Conservation (phyloP, 2,113 vertebrate genomes). For the Entomyzon cyanotis region DNA sequence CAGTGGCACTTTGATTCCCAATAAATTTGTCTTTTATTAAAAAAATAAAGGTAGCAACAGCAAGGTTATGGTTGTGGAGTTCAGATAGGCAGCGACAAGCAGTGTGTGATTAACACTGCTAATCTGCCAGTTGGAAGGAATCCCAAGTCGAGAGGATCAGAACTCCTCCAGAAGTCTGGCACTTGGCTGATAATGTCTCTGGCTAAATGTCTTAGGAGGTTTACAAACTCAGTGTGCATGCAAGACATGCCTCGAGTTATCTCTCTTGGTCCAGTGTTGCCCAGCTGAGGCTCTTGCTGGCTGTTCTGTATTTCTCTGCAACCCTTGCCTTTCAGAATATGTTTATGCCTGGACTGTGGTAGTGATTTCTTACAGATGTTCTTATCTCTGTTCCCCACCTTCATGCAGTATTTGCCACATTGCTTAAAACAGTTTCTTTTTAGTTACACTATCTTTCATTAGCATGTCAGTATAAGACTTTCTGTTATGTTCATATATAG, state of each 20-base stretch:
- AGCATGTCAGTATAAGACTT: background rate
- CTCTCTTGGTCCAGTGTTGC: constrained; percentile 10
- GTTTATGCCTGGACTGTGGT: background rate
- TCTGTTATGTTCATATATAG: background rate
- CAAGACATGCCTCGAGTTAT: background rate
- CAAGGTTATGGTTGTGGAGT: background rate
- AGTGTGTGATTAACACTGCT: constrained; percentile 46
- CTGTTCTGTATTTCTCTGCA: constrained; percentile 33
- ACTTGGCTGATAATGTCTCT: constrained; percentile 64
- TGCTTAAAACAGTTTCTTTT: background rate
- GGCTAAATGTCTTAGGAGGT: constrained; percentile 21
- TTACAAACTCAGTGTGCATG: background rate
- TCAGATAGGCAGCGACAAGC: constrained; percentile 52
- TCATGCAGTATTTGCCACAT: background rate
- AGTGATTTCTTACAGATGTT: background rate
- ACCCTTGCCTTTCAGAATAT: constrained; percentile 10
- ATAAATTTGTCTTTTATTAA: constrained; percentile 44
- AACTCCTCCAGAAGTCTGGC: constrained; percentile 63
- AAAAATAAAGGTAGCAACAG: constrained; percentile 40
- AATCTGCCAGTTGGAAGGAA: constrained; percentile 60
- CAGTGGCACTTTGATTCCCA: background rate
- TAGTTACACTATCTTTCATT: background rate
- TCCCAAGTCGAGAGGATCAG: constrained; percentile 55
- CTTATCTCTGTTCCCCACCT: constrained; percentile 22
- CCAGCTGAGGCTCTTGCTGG: constrained; percentile 50